Percentiles rank a stretch among this genome's conserved stretches.
These are phyloP conservation scores for Xenus cinereus DNA, from an alignment of 2,113 vertebrate species.

Conservation along the genomic window DNA sequence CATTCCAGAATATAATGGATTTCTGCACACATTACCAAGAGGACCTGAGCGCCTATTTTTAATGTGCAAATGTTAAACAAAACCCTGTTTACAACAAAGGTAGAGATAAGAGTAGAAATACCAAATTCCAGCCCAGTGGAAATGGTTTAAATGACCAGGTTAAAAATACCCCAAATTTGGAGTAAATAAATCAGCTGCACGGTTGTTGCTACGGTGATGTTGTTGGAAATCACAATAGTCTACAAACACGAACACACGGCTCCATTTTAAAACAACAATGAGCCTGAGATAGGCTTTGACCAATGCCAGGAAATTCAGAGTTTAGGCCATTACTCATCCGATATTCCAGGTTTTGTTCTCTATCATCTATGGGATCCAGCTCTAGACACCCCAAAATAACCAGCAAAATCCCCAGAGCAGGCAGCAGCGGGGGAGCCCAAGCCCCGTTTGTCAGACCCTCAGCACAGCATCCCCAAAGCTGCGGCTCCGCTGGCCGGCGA, in stretches of 20 bases:
- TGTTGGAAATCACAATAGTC: neutral
- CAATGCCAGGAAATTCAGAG: neutral
- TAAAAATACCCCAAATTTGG: neutral
- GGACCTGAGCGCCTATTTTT: neutral
- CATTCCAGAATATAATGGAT: neutral
- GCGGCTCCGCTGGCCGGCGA: neutral
- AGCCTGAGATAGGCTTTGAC: neutral
- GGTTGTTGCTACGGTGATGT: neutral
- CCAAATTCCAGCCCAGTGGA: neutral
- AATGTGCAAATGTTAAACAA: neutral
- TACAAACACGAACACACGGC: neutral
- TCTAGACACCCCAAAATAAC: neutral
- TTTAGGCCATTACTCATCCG: neutral
- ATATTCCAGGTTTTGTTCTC: neutral
- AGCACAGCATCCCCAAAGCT: no score
- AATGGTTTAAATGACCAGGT: neutral
- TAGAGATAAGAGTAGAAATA: neutral
- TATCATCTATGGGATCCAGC: neutral
- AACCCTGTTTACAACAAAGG: neutral
- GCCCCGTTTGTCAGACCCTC: no score
- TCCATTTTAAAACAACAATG: neutral
- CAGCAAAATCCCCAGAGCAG: rapidly evolving
- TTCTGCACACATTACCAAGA: neutral
- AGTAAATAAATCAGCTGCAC: neutral
- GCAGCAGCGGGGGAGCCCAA: rapidly evolving